Base-by-base conservation (phyloP, 2,797 vertebrate species). In the Phalanger gymnotis region DNA sequence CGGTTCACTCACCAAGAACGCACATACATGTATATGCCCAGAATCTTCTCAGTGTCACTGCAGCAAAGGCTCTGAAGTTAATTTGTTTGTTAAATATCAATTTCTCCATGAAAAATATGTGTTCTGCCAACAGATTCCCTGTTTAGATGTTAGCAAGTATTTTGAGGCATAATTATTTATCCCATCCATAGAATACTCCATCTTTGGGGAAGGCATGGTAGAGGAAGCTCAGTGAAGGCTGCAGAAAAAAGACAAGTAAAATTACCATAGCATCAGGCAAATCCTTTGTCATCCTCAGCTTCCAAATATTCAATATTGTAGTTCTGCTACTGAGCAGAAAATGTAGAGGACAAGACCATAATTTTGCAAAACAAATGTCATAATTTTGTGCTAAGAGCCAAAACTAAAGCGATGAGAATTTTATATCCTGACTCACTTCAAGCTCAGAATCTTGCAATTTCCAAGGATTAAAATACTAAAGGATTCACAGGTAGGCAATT, bases 381-480 rank as follows among this genome's bases (percentile, higher is more conserved):
- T 97, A 54, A 97, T 96, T 98, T 97, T 0, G 61, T 94, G 95
- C 47, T 96, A 54, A 93, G 97, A 95, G 27, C 34, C 95, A 11
- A 96, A 90, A 96, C 92, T 16, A 95, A 95, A 96, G 55, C 96
- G 28, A 97, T 95, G 27, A 97, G 95, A 98, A 97, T 57, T 91
- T 2, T 40, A 93, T 87, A 40, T 2, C 25, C 54, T 96, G 91
- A 94, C 93, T 96, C 95, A 55, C 54, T 96, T 73, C 61, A 92
- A 96, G 92, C 95, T 97, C 92, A 95, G 19, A 87, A 90, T 91
- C 16, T 19, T 93, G 10, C 57, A 95, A 96, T 98, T 98, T 97
- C 58, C 95, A 93, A 96, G 92, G 94, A 97, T 95, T 98, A 96
- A 98, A 97, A 95, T 95, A 81, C 1, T 94, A 96, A 1, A 91